Evolutionary conservation across 2,797 vertebrate species (phyloP), one percentile per base, ranked within the genome.

Genomic region (Muraenolepis orangiensis): DNA sequence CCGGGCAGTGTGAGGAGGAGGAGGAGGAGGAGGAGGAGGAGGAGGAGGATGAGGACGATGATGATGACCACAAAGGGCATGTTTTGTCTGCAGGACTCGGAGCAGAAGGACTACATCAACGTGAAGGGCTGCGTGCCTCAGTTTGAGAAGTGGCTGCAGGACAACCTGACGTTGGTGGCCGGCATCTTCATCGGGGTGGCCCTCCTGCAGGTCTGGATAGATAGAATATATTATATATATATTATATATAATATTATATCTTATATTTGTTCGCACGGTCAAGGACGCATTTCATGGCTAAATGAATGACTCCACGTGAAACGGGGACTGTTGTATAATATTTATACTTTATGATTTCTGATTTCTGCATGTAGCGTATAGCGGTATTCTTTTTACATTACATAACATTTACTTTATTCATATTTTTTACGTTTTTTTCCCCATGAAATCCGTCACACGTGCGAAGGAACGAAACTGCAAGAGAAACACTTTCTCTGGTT

Each of bases 61-160:
- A 57, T n/a, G 51, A 64, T 26, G 57, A 61, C 26, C 8, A 61
- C 1, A n/a, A 61, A 2, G 57, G 11, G 1, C 57, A 10, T 61
- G 10, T 28, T 57, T 51, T 64, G 12, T n/a, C 57, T 64, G 0
- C 80, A 98, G 97, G 95, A 96, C 81, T 91, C 95, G 0, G 97
- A 98, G 85, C 97, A 98, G 87, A 97, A 96, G 90, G 94, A 94
- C 70, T 95, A 95, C 82, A 99, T 99, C 91, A 94, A 99, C 66
- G 96, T 97, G n/a, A 98, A 98, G 89, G 97, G 97, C 85, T 99
- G 97, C 0, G 97, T 98, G 77, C 96, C 96, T 0, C 97, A 99
- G 91, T 99, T 99, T 93, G 97, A 99, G 92, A 98, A 96, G 87
- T 99, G 97, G 97, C 89, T 99, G 8, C 97, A 98, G 91, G 95